Evolutionary conservation across 2,888 invertebrate species (phyloP).

Genomic region (Hybos culiciformis): DNA sequence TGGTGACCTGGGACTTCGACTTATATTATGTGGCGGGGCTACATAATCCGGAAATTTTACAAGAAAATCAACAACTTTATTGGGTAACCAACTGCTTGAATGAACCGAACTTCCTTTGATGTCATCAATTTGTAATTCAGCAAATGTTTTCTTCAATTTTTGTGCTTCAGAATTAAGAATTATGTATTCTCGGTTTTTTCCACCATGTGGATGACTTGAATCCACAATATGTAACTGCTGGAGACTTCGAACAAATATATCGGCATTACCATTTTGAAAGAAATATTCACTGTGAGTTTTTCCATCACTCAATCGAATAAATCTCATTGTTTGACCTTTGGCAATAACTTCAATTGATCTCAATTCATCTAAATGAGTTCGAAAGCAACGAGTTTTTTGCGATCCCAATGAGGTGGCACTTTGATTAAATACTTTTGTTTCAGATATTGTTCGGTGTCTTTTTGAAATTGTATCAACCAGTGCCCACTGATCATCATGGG

Average conservation of each 20-base stretch:
- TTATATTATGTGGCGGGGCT: slow-evolving; percentile 21
- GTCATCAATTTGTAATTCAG: slow-evolving; percentile 59
- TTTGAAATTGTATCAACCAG: slow-evolving; percentile 54
- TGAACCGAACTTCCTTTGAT: slow-evolving; percentile 27
- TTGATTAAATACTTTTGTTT: slow-evolving; percentile 32
- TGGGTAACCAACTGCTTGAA: slow-evolving; percentile 31
- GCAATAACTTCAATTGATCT: slow-evolving; percentile 48
- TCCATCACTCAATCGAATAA: slow-evolving; percentile 49
- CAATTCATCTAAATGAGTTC: slow-evolving; percentile 47
- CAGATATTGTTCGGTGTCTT: slow-evolving; percentile 31
- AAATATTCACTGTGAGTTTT: slow-evolving; percentile 53
- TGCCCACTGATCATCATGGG: slow-evolving; percentile 67
- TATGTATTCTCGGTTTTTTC: slow-evolving; percentile 54
- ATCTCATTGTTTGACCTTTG: slow-evolving; percentile 42
- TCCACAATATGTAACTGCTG: slow-evolving; percentile 28
- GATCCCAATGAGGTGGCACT: slow-evolving; percentile 21
- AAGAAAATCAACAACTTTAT: slow-evolving; percentile 28
- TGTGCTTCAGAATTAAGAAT: slow-evolving; percentile 55
- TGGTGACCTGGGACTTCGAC: slow-evolving; percentile 20
- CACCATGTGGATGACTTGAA: slow-evolving; percentile 46
- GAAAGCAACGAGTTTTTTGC: slow-evolving; percentile 37
- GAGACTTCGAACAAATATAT: slow-evolving; percentile 39
- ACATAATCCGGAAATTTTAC: slow-evolving; percentile 31
- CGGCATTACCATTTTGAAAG: slow-evolving; percentile 78
- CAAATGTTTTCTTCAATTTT: slow-evolving; percentile 71